A percentile compares a stretch with the other conserved stretches of the same genome.
Evolutionary conservation across 2,888 invertebrate species (phyloP).

Genomic region (Caenorhabditis macrosperma): DNA sequence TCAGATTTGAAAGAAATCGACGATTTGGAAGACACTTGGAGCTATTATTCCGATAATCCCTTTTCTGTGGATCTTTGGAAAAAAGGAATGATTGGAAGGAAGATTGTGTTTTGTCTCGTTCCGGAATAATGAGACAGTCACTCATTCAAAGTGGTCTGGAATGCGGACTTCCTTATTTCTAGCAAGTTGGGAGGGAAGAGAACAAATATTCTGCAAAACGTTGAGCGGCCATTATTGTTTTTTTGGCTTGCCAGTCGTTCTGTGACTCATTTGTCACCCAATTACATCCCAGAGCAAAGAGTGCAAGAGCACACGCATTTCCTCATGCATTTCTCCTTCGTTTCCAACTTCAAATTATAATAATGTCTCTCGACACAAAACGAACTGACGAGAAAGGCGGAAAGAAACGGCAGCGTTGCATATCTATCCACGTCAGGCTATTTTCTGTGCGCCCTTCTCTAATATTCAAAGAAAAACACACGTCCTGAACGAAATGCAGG

Average conservation of each 20-base stretch:
- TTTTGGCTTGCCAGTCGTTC: not conserved
- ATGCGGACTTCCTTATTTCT: no score
- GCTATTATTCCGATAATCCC: conserved; percentile 7
- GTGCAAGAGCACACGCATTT: conserved; percentile 3
- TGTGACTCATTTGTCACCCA: conserved; percentile 43
- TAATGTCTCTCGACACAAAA: conserved; percentile 22
- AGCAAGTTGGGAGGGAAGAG: not conserved
- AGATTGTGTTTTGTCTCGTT: no score
- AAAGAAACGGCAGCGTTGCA: conserved; percentile 11
- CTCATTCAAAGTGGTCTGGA: no score
- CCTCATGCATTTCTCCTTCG: not conserved
- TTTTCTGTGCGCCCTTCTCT: conserved; percentile 24
- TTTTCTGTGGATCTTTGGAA: conserved; percentile 12
- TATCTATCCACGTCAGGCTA: conserved; percentile 22
- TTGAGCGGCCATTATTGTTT: conserved; percentile 36
- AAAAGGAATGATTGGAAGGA: not conserved
- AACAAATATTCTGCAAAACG: not conserved
- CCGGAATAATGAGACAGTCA: no score
- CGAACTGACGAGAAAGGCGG: conserved; percentile 26
- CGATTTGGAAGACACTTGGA: conserved; percentile 7
- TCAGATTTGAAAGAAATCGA: conserved; percentile 1
- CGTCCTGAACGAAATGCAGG: conserved; percentile 16
- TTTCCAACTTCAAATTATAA: conserved; percentile 31
- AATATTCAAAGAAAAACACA: conserved; percentile 53
- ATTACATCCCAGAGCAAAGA: conserved; percentile 27